These are phyloP conservation scores for Columba livia DNA, from an alignment of 2,113 vertebrate genomes.

Conservation along the genomic window DNA sequence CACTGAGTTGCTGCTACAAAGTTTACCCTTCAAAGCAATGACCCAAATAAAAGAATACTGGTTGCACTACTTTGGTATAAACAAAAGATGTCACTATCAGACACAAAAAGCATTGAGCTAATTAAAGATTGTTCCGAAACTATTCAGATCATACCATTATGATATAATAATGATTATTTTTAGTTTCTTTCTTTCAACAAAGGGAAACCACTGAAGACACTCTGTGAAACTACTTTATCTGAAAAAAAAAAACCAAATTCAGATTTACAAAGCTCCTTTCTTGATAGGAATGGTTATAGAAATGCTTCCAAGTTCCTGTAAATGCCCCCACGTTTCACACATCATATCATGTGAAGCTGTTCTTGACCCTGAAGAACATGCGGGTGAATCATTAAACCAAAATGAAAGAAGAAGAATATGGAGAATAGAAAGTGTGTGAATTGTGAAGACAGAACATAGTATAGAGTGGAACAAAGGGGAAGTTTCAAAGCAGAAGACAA, in stretches of 20 bases:
- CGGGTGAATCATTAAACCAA: constrained; percentile 1
- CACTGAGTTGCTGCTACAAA: neutral
- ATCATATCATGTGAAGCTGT: neutral
- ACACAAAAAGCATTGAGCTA: neutral
- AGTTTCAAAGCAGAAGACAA: neutral
- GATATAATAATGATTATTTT: constrained; percentile 26
- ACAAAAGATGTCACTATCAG: constrained; percentile 55
- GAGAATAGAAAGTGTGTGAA: constrained; percentile 40
- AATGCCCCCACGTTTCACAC: neutral
- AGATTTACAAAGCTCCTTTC: neutral
- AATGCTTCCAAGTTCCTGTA: constrained; percentile 55
- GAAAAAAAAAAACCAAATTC: neutral
- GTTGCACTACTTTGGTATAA: constrained; percentile 25
- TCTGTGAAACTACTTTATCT: neutral
- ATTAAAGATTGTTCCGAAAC: neutral
- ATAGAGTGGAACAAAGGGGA: neutral
- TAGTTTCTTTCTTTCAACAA: constrained; percentile 37
- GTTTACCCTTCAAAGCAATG: neutral
- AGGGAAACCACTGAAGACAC: constrained; percentile 32
- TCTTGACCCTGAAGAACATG: constrained; percentile 3
- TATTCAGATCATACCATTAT: neutral
- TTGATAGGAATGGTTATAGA: neutral
- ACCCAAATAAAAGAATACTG: neutral
- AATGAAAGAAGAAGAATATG: constrained; percentile 20
- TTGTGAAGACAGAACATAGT: neutral